Evolutionary conservation across 2,113 vertebrate species (phyloP).

Genomic region (Pipa parva): DNA sequence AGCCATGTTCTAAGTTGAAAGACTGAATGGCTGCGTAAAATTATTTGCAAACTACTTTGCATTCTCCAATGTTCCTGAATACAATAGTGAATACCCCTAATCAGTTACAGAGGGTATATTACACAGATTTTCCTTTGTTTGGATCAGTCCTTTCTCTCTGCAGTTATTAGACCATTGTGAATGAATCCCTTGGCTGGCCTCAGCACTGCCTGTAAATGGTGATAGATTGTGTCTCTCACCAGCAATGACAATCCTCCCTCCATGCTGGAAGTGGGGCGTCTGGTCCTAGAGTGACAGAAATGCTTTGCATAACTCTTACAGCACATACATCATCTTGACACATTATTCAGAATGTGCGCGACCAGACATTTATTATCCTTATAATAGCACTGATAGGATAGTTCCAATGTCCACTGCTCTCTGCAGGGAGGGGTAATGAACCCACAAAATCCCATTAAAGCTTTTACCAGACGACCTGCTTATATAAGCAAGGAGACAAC

Average conservation of each 20-base stretch:
- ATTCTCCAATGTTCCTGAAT: neutral
- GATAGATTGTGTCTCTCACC: slow-evolving; percentile 28
- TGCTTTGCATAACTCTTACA: slow-evolving; percentile 22
- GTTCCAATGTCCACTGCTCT: neutral
- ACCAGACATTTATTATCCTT: slow-evolving; percentile 14
- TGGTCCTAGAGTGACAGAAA: slow-evolving; percentile 25
- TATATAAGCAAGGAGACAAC: neutral
- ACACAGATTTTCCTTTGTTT: neutral
- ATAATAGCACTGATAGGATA: slow-evolving; percentile 3
- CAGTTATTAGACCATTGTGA: neutral
- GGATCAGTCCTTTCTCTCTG: neutral
- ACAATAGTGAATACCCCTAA: neutral
- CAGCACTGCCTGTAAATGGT: slow-evolving; percentile 31
- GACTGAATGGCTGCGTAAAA: no score
- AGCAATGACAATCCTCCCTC: slow-evolving; percentile 27
- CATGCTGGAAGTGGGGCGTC: slow-evolving; percentile 20
- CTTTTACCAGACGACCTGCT: neutral
- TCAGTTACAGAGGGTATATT: neutral
- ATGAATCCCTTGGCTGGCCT: slow-evolving; percentile 3
- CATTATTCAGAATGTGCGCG: slow-evolving; percentile 16
- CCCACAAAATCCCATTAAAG: neutral
- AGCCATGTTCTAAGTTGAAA: no score
- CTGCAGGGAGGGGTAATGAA: neutral
- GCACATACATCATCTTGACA: slow-evolving; percentile 8
- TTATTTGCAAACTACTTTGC: no score